phyloP scores from a whole-genome alignment of 2,113 vertebrate species.

The Microcebus murinus region DNA sequence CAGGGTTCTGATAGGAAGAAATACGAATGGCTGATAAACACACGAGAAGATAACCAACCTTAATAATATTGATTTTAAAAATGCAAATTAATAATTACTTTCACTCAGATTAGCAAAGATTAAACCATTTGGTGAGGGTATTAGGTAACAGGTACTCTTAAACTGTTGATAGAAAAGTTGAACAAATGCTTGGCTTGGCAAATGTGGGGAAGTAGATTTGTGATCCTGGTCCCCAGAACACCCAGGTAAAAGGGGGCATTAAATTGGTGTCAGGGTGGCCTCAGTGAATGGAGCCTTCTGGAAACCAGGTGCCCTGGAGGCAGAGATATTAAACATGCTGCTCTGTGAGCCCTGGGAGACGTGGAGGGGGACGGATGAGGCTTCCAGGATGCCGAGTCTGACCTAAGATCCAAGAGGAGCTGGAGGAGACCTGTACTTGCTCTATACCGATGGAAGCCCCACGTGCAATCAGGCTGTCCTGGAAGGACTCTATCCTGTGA shows the following conservation, averaged over 20 bases:
- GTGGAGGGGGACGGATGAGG: not conserved
- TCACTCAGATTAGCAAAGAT: not conserved
- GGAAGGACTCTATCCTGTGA: not conserved
- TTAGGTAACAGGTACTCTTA: not conserved
- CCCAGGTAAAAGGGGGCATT: not conserved
- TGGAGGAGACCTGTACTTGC: not conserved
- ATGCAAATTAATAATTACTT: conserved; percentile 3
- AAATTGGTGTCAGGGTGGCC: not conserved
- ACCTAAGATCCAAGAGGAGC: not conserved
- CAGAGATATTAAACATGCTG: not conserved
- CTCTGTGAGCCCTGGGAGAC: not conserved
- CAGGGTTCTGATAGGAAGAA: not conserved
- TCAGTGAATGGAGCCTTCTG: not conserved
- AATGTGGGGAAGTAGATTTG: not conserved
- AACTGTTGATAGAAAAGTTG: not conserved
- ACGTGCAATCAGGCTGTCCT: not conserved
- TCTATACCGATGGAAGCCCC: not conserved
- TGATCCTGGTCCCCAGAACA: not conserved
- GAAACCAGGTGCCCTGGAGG: not conserved
- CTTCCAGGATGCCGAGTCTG: not conserved
- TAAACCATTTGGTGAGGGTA: not conserved
- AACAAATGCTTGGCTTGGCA: not conserved
- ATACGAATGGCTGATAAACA: not conserved
- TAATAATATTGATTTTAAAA: not conserved
- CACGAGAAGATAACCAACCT: not conserved